phyloP scores from a whole-genome alignment of 1,140 invertebrate species.

The Drosophila auraria region DNA sequence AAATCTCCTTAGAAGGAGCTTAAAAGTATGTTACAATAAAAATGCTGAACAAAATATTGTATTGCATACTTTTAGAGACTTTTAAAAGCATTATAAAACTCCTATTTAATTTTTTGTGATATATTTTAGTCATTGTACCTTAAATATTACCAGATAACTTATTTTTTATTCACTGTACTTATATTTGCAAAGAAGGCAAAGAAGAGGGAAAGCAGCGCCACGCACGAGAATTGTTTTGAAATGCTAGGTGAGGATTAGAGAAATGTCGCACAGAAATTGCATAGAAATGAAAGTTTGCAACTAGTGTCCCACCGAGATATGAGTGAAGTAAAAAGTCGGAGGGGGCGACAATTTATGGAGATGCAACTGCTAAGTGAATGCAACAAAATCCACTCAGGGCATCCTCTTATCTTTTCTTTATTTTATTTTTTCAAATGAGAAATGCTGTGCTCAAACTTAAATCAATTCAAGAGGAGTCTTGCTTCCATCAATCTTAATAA shows the following conservation, averaged over 20 bases:
- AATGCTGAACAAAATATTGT: too few species aligned
- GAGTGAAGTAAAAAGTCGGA: conserved; percentile 4
- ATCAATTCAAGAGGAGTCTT: conserved; percentile 5
- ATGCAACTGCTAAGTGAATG: conserved; percentile 41
- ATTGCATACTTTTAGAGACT: neutral
- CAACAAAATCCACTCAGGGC: conserved; percentile 12
- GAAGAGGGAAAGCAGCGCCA: conserved; percentile 16
- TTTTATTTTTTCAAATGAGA: conserved; percentile 1
- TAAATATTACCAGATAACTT: neutral
- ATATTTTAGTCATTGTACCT: neutral
- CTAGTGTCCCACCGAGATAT: conserved; percentile 54
- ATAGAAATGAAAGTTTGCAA: conserved; percentile 69
- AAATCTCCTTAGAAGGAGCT: too few species aligned
- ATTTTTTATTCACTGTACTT: neutral
- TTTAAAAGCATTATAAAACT: neutral
- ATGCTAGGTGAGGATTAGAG: conserved; percentile 77
- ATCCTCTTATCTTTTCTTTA: neutral
- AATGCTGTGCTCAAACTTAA: neutral
- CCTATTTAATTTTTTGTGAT: neutral
- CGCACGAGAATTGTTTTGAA: conserved; percentile 74
- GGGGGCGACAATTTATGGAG: conserved; percentile 39
- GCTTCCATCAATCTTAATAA: neutral
- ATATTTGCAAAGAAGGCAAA: neutral
- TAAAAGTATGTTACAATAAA: too few species aligned
- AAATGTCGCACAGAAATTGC: conserved; percentile 65